These are phyloP conservation scores for Nyctibius bracteatus DNA, from an alignment of 2,113 vertebrate genomes.

Conservation along the genomic window DNA sequence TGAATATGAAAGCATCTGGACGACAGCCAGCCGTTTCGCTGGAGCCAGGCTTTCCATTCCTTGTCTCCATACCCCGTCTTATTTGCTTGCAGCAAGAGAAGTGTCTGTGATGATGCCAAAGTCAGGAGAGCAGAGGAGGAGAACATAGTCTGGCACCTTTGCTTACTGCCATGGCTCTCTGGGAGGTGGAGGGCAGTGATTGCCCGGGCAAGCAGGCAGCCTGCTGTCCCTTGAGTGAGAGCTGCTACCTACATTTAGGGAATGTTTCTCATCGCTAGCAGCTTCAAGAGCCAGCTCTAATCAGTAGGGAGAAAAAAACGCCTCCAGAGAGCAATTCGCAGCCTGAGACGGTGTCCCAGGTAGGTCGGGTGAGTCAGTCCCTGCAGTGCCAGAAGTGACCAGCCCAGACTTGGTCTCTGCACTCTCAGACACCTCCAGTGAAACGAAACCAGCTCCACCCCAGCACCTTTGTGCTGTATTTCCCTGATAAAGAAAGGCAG, in stretches of 20 bases:
- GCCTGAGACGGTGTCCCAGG: neutral
- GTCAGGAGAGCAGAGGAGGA: neutral
- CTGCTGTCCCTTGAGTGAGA: neutral
- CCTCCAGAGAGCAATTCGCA: neutral
- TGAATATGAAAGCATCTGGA: neutral
- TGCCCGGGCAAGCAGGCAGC: accelerated
- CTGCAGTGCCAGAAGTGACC: neutral
- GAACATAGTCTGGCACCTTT: neutral
- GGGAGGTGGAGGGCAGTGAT: neutral
- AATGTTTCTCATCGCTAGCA: accelerated
- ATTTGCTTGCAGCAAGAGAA: neutral
- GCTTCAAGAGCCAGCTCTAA: neutral
- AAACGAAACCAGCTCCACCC: accelerated
- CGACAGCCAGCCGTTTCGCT: neutral
- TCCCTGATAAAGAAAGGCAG: neutral
- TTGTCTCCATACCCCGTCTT: neutral
- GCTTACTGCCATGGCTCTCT: neutral
- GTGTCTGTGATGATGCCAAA: neutral
- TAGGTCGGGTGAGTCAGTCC: accelerated
- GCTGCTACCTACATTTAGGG: accelerated
- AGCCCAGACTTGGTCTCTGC: neutral
- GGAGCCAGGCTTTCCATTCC: neutral
- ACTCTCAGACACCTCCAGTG: neutral
- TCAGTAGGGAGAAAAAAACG: neutral
- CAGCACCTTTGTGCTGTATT: neutral